phyloP scores from a whole-genome alignment of 2,113 vertebrate species.

The Upupa epops region DNA sequence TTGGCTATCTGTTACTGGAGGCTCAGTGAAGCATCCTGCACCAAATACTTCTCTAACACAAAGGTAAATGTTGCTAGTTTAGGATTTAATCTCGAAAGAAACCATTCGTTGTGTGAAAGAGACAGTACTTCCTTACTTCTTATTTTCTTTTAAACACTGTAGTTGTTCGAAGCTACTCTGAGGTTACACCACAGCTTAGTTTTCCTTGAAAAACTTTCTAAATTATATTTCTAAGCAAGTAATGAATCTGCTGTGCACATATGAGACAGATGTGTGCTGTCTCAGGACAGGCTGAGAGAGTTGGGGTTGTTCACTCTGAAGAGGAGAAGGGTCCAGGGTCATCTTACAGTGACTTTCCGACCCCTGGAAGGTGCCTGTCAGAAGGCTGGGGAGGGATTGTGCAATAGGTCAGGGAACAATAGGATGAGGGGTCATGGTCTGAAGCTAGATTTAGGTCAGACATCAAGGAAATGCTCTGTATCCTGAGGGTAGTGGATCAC shows the following conservation, averaged over 20 bases:
- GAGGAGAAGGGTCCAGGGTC: too few relatives aligned
- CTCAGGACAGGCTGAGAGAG: too few relatives aligned
- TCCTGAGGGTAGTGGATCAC: too few relatives aligned
- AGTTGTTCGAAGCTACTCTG: not conserved
- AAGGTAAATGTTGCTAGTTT: not conserved
- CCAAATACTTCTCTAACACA: not conserved
- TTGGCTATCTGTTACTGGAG: not conserved
- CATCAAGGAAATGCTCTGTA: too few relatives aligned
- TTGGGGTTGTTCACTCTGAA: too few relatives aligned
- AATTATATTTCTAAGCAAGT: not conserved
- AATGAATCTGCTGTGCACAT: rapidly evolving
- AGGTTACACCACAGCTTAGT: not conserved
- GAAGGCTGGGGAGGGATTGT: too few relatives aligned
- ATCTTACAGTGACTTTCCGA: too few relatives aligned
- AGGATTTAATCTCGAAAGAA: not conserved
- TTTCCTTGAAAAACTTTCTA: not conserved
- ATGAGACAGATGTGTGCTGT: too few relatives aligned
- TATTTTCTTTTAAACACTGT: not conserved
- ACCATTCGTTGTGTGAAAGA: not conserved
- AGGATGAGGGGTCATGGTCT: too few relatives aligned
- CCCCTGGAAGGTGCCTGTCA: too few relatives aligned
- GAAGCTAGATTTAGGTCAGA: too few relatives aligned
- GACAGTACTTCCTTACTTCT: not conserved
- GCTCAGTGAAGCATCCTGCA: not conserved
- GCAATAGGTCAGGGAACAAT: too few relatives aligned